Evolutionary conservation across 2,888 invertebrate genomes (phyloP).

Genomic region (Cryptocheilus praepositus): DNA sequence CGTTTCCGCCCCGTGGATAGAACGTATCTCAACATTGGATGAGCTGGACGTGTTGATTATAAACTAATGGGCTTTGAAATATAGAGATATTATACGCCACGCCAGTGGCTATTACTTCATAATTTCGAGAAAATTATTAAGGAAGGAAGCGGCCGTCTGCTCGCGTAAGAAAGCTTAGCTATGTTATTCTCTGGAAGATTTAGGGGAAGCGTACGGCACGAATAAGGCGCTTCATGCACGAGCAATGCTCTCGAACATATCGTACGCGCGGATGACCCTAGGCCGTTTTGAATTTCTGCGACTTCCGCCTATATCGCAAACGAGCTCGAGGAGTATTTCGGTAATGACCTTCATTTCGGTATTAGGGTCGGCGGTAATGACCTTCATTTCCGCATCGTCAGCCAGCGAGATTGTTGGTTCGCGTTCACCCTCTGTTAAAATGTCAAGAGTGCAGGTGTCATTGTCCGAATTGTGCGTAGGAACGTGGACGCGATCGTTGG

Average conservation of each 20-base stretch:
- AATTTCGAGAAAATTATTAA: constrained; percentile 69
- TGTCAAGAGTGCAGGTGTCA: constrained; percentile 2
- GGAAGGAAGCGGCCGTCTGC: constrained; percentile 70
- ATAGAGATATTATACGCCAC: constrained; percentile 72
- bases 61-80: constrained; percentile 72
- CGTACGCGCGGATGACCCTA: constrained; percentile 34
- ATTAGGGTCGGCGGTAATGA: no score
- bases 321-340: no score
- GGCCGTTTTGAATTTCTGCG: background rate
- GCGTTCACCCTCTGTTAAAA: no score
- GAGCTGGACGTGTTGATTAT: constrained; percentile 72
- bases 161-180: constrained; percentile 71
- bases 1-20: constrained; percentile 52
- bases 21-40: constrained; percentile 46
- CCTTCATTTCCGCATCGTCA: no score
- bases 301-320: no score
- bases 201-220: constrained; percentile 51
- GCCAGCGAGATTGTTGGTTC: no score
- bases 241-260: constrained; percentile 34
- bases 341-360: no score
- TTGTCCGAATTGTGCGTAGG: constrained; percentile 44
- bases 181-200: constrained; percentile 66
- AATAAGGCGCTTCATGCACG: constrained; percentile 51
- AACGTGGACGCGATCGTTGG: constrained; percentile 3
- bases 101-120: constrained; percentile 62